These are phyloP conservation scores for Meandrusa payeni DNA, from an alignment of 2,888 invertebrate species.

Conservation along the genomic window DNA sequence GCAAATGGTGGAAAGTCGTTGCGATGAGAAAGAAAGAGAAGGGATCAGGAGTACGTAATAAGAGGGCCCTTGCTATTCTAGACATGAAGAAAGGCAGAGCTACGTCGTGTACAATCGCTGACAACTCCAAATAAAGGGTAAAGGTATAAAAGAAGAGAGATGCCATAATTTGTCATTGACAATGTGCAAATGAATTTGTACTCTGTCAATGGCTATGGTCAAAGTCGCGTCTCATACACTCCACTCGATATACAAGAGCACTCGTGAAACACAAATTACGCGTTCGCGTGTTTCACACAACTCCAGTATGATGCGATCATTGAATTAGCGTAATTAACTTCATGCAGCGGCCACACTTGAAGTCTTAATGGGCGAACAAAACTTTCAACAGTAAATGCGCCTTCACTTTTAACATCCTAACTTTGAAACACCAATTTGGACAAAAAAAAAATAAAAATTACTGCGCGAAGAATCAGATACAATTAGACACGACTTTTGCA, in stretches of 20 bases:
- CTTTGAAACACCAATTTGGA: constrained; percentile 1
- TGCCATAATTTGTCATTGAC: no score
- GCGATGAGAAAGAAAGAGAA: no score
- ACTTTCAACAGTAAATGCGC: constrained; percentile 5
- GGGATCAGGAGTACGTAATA: no score
- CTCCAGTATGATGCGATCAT: constrained; percentile 60
- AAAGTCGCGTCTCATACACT: no score
- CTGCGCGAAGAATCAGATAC: background rate
- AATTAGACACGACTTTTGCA: background rate
- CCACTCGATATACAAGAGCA: constrained; percentile 5
- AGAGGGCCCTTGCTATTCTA: no score
- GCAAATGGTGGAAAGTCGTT: no score
- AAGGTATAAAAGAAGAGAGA: no score
- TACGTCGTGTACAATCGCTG: no score
- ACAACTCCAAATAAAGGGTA: no score
- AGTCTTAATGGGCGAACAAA: constrained; percentile 35
- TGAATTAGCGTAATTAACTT: constrained; percentile 64
- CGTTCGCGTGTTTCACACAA: constrained; percentile 48
- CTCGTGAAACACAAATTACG: constrained; percentile 59
- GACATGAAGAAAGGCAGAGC: no score
- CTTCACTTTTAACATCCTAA: constrained; percentile 10
- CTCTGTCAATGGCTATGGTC: no score
- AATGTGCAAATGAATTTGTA: no score
- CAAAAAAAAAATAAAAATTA: background rate
- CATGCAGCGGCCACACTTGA: constrained; percentile 48